A percentile compares a stretch with the other conserved stretches of the same genome.
Evolutionary conservation across 1,140 invertebrate species (phyloP).

Genomic region (Tetramorium parvispinum): DNA sequence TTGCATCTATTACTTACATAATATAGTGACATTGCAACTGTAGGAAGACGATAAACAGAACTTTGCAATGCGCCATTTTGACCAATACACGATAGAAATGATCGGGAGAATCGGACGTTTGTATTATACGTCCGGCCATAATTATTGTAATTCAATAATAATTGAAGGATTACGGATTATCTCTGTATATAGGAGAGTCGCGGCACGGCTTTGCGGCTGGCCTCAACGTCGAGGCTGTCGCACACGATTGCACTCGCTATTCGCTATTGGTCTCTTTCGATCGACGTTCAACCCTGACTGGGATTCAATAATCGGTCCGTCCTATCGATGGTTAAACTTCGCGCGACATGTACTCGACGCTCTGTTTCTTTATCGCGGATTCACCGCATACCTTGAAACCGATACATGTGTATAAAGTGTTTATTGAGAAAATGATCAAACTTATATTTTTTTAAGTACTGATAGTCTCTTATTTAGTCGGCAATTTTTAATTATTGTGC

Average conservation of each 20-base stretch:
- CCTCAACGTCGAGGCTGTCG: slow-evolving; percentile 57
- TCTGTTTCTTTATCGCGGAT: background rate
- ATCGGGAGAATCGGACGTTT: slow-evolving; percentile 2
- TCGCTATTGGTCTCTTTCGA: slow-evolving; percentile 55
- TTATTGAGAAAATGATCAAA: slow-evolving; percentile 10
- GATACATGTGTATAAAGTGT: background rate
- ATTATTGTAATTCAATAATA: slow-evolving; percentile 81
- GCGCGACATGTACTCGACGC: background rate
- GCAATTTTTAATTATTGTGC: background rate
- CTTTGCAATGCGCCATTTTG: background rate
- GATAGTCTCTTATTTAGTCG: background rate
- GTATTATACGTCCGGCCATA: slow-evolving; percentile 38
- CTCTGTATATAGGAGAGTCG: slow-evolving; percentile 60
- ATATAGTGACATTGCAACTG: background rate
- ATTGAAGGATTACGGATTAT: slow-evolving; percentile 80
- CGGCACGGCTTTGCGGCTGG: slow-evolving; percentile 65
- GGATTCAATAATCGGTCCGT: slow-evolving; percentile 32
- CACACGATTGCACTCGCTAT: slow-evolving; percentile 65
- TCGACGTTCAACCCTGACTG: slow-evolving; percentile 44
- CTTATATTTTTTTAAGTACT: background rate
- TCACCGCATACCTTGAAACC: background rate
- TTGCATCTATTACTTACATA: background rate
- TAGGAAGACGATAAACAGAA: background rate
- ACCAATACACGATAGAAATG: background rate
- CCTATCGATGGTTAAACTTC: slow-evolving; percentile 33